Base-by-base conservation (phyloP, 2,888 invertebrate species). In the Chrysomela aeneicollis region DNA sequence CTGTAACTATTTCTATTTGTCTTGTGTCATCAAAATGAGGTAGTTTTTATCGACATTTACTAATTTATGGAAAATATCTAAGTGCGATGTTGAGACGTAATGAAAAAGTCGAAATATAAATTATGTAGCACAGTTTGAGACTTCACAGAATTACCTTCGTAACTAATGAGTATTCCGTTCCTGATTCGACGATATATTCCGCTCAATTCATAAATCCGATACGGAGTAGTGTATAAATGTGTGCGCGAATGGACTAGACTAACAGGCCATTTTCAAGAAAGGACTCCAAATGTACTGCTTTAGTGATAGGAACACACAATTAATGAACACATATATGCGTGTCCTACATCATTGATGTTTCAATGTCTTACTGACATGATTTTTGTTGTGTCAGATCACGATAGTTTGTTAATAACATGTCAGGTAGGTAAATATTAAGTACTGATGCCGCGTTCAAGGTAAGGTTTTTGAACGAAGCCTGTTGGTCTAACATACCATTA, bases 181-280 rank as follows among this genome's bases (percentile, higher is more conserved):
- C 68, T 61, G 68, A 58, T 67, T 64, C 66, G 66, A 67, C 64
- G 61, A 54, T 46, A 63, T 32, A 67, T 65, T 71, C 69, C 62
- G 47, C n/a, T 57, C 66, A 73, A 69, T 71, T 71, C 74, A 75
- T 76, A 76, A 78, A 78, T 82, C 82, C 82, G 82, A 82, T 83
- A 82, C 81, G 82, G 82, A 82, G 81, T 81, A 80, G 78, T 80
- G 79, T 81, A 80, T 79, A 78, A 80, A 79, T 80, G 81, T 82
- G 81, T 82, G 82, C 81, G 80, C 79, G 77, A 78, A 81, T 79
- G 74, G 78, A 76, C 78, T 76, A 75, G 73, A 70, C 69, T 71
- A 67, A 71, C 69, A 72, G 73, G 71, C 71, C 69, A 69, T 69
- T 65, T 67, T 61, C 67, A 64, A 65, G 63, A 55, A 51, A 60